phyloP scores from a whole-genome alignment of 2,888 invertebrate species.

The Luperina nickerlii region DNA sequence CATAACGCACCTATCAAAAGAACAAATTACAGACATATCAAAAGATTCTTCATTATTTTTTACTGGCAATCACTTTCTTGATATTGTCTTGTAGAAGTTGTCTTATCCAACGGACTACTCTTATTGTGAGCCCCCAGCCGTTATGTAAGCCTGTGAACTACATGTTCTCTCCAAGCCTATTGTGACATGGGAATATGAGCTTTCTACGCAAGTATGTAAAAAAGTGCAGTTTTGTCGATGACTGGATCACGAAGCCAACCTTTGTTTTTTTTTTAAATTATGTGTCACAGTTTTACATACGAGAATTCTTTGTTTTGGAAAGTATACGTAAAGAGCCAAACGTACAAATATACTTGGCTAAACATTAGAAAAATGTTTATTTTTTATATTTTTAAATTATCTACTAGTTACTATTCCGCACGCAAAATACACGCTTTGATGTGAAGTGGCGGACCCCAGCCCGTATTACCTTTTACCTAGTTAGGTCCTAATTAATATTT shows the following conservation, averaged over 20 bases:
- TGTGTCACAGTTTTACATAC: neutral
- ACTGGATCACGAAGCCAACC: constrained; percentile 50
- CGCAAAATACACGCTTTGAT: too few relatives aligned
- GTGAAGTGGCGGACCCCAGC: too few relatives aligned
- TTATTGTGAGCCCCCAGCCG: constrained; percentile 54
- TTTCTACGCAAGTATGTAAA: constrained; percentile 75
- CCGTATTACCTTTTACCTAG: too few relatives aligned
- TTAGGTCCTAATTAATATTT: too few relatives aligned
- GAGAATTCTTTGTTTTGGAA: neutral
- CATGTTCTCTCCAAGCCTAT: constrained; percentile 69
- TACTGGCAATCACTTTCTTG: constrained; percentile 65
- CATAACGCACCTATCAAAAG: constrained; percentile 56
- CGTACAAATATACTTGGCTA: neutral
- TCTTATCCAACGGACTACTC: constrained; percentile 62
- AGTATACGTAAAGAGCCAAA: neutral
- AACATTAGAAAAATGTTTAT: neutral
- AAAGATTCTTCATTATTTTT: constrained; percentile 47
- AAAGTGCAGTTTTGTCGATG: constrained; percentile 61
- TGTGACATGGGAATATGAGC: constrained; percentile 80
- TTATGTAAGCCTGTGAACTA: constrained; percentile 65
- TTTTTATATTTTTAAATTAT: neutral
- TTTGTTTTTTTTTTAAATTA: constrained; percentile 16
- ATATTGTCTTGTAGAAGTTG: constrained; percentile 62
- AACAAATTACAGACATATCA: constrained; percentile 45
- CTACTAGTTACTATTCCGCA: too few relatives aligned